phyloP scores from a whole-genome alignment of 2,888 invertebrate genomes.

The Zhuqinia jingwanae region DNA sequence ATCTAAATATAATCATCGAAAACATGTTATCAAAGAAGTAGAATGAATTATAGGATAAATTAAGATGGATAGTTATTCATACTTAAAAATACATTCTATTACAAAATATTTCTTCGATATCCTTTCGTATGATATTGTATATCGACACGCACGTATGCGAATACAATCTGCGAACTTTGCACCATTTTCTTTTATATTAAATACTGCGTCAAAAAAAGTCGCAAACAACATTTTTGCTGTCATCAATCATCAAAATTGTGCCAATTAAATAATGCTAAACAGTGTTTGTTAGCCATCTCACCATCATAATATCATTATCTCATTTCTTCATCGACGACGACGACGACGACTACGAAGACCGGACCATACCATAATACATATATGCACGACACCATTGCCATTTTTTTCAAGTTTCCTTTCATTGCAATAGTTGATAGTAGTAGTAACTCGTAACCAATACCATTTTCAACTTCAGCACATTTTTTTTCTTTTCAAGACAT shows the following conservation, averaged over 20 bases:
- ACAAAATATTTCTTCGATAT: not conserved
- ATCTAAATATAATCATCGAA: not conserved
- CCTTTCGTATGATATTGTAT: not conserved
- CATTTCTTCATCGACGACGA: not conserved
- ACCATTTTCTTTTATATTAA: not conserved
- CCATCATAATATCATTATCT: not conserved
- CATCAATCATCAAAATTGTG: conserved; percentile 34
- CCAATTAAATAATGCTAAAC: conserved; percentile 39
- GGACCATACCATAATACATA: not conserved
- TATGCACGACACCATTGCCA: not conserved
- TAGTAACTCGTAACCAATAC: not conserved
- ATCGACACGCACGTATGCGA: too few species aligned
- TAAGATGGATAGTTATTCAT: too few species aligned
- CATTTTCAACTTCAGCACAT: not conserved
- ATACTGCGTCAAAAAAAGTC: conserved; percentile 1
- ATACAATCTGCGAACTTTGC: not conserved
- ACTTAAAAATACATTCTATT: not conserved
- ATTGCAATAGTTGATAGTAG: too few species aligned
- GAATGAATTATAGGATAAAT: not conserved
- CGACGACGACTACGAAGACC: not conserved
- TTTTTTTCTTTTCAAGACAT: too few species aligned
- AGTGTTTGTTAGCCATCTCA: not conserved
- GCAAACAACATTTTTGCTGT: conserved; percentile 21
- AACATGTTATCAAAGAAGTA: not conserved
- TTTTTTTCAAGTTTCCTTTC: not conserved